Percentiles rank a stretch among this genome's conserved stretches.
Conservation (phyloP, 2,113 vertebrate genomes). For the Pteruthius melanotis region DNA sequence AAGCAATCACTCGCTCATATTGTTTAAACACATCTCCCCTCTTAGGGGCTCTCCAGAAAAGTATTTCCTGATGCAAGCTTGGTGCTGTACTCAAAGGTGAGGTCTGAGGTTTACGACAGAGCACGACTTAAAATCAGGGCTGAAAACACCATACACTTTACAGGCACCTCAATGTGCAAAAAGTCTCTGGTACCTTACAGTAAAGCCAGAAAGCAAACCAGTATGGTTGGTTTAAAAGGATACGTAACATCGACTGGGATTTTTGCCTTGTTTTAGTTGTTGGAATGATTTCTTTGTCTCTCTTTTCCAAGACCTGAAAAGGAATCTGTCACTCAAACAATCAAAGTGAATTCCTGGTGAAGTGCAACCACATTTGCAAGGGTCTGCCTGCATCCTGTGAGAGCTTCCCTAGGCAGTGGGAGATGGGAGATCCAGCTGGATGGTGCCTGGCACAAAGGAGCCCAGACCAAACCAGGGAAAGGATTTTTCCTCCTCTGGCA, state of each 20-base stretch:
- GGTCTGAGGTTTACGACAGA: background rate
- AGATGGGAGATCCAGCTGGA: background rate
- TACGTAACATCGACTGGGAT: background rate
- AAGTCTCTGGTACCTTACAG: background rate
- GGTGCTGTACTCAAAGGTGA: background rate
- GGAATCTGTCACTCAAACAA: background rate
- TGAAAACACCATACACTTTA: background rate
- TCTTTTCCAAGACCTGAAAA: background rate
- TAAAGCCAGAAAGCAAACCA: background rate
- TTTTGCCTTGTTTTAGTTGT: background rate
- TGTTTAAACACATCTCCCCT: background rate
- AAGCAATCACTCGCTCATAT: background rate
- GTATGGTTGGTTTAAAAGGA: background rate
- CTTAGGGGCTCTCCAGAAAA: background rate
- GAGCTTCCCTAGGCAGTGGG: background rate
- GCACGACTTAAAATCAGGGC: background rate
- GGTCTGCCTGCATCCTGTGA: background rate
- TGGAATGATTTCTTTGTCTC: background rate
- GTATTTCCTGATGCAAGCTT: background rate
- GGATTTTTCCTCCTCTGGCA: background rate
- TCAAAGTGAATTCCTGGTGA: background rate
- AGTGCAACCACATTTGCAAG: rapidly evolving
- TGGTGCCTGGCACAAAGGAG: background rate
- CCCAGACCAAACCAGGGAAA: background rate
- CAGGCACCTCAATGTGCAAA: background rate